Percentiles rank a stretch among this genome's conserved stretches.
These are phyloP conservation scores for Parasteatoda tepidariorum DNA, from an alignment of 1,140 invertebrate species.

Conservation along the genomic window DNA sequence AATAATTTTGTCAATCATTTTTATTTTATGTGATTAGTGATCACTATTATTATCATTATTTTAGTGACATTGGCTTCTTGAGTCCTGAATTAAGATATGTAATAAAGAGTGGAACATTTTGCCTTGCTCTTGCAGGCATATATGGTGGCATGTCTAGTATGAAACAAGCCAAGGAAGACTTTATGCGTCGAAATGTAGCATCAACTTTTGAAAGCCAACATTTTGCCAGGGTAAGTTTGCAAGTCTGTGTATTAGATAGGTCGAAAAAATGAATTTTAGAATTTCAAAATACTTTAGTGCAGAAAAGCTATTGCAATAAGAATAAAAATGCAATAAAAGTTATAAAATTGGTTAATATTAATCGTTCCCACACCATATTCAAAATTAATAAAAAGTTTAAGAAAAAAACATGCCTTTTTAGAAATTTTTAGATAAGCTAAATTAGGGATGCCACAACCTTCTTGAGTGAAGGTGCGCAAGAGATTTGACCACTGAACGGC, in stretches of 20 bases:
- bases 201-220: constrained; percentile 19
- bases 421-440: no score
- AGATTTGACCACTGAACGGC: no score
- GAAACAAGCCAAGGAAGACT: neutral
- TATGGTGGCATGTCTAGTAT: neutral
- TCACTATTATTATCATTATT: constrained; percentile 73
- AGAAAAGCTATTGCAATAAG: no score
- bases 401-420: no score
- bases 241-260: neutral
- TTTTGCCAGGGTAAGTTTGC: constrained; percentile 24
- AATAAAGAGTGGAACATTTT: neutral
- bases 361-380: no score
- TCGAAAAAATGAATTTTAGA: no score
- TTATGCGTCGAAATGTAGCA: constrained; percentile 24
- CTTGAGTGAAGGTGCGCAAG: no score
- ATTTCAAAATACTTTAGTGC: no score
- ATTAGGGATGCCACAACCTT: no score
- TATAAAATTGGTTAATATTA: no score
- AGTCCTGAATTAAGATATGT: constrained; percentile 17
- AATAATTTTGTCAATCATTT: neutral
- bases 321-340: no score
- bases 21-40: neutral
- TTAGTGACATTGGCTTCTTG: neutral
- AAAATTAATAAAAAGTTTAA: no score
- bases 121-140: neutral